Evolutionary conservation across 1,140 invertebrate species (phyloP), one percentile per base, ranked within the genome.

Genomic region (Epicauta chinensis): DNA sequence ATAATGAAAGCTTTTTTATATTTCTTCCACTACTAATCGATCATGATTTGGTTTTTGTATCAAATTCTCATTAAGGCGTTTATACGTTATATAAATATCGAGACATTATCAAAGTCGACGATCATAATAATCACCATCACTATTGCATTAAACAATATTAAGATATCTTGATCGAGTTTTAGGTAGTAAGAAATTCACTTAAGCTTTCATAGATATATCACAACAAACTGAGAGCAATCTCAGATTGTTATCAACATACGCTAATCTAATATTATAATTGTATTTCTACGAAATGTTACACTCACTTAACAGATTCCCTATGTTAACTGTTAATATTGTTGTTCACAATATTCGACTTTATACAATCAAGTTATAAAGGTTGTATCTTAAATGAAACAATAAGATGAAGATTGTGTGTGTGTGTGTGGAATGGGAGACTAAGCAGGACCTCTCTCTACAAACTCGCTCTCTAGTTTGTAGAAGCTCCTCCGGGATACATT

Each of bases 211-310:
- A 55, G 45, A 52, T 34, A 34, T 34, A 34, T 12, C 6, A 12
- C 32, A 34, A n/a, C 50, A 47, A 47, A 56, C 55, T 56, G 36
- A 44, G 43, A 56, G 50, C 55, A 56, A 43, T 52, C 42, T 34
- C 30, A 53, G 58, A 64, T 64, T 56, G 60, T 64, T 62, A n/a
- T 61, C 60, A 53, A 32, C 51, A 12, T 46, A 44, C 46, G 45
- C 56, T 65, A 65, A 65, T 65, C 63, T 65, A 65, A 65, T 65
- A 65, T 65, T 65, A 62, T 65, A 65, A 65, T 65, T 65, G 63
- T 63, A 65, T 65, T 63, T 59, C 23, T 56, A 51, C 48, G 61
- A 61, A 63, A 65, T 61, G 61, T 56, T 63, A 61, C 59, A 61
- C 63, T 60, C 59, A 61, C 59, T 69, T 69, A 69, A 63, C 64